Evolutionary conservation across 1,140 invertebrate genomes (phyloP), one percentile per base, ranked within the genome.

Genomic region (Dermatophagoides farinae): DNA sequence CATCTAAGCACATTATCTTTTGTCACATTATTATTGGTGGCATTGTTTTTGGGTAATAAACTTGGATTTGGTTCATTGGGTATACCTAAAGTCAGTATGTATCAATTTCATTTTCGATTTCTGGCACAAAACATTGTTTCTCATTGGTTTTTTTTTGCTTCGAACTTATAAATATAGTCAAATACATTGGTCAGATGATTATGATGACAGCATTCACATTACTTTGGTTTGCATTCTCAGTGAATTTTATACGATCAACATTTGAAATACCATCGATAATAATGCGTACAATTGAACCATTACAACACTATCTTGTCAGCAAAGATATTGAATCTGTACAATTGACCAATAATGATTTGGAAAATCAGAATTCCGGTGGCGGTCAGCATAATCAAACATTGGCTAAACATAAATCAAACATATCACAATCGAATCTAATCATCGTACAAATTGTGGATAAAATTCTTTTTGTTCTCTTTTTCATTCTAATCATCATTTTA

Each of bases 161-260:
- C 31, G 8, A 31, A 31, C n/a, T n/a, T n/a, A n/a, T n/a, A 10
- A 25, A 8, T 18, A 41, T 20, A 60, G 58, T 60, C 1, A 46
- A 18, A 18, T 60, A 60, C 31, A 18, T 60, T n/a, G 44, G 58
- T 23, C 58, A 50, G n/a, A 60, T 47, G 46, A 49, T 60, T 40
- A 14, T 60, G 2, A 1, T 47, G 4, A 37, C 47, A 31, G 6
- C 41, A 50, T 23, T 50, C 1, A 60, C 58, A 11, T 22, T 60
- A 18, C 1, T 60, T 1, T 60, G 58, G 58, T 47, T 44, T 22
- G 20, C 58, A 6, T 37, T 60, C 25, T 51, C 58, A 16, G 1
- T 47, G n/a, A 60, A 50, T 43, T 60, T 60, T 37, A 11, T 37
- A 37, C 10, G 25, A n/a, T 49, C 44, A 20, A 16, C 41, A 14